These are phyloP conservation scores for Empidonax alnorum DNA, from an alignment of 2,113 vertebrate genomes.

Conservation along the genomic window DNA sequence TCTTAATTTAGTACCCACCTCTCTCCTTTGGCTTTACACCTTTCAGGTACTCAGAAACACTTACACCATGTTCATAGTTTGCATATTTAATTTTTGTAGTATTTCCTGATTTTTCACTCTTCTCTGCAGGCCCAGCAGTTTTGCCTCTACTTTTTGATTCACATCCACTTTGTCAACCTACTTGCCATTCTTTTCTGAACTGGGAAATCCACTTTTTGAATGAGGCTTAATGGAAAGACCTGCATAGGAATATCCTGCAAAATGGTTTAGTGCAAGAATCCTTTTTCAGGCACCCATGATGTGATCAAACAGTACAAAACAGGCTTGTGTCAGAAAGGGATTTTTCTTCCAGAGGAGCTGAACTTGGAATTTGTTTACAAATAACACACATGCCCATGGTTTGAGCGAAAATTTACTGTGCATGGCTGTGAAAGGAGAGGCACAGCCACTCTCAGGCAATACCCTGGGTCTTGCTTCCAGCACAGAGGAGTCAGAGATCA, in stretches of 20 bases:
- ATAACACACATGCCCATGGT: neutral
- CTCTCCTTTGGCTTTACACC: neutral
- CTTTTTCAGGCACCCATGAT: neutral
- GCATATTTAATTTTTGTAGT: neutral
- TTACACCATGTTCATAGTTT: neutral
- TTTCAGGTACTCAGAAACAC: neutral
- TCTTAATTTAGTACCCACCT: neutral
- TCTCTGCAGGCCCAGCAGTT: neutral
- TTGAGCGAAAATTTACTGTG: neutral
- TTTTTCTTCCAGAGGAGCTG: neutral
- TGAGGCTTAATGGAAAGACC: neutral
- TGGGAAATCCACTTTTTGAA: neutral
- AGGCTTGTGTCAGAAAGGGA: neutral
- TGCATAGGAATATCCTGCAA: neutral
- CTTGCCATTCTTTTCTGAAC: neutral
- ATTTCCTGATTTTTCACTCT: neutral
- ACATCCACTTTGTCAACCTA: neutral
- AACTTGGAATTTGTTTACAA: neutral
- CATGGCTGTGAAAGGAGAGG: neutral
- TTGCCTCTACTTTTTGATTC: neutral
- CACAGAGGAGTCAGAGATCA: neutral
- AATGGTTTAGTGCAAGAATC: neutral
- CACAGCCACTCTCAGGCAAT: accelerated
- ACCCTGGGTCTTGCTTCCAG: neutral
- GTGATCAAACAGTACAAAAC: neutral